Percentiles rank a stretch among this genome's conserved stretches.
These are phyloP conservation scores for Papio anubis DNA, from an alignment of 2,113 vertebrate species.

Conservation along the genomic window DNA sequence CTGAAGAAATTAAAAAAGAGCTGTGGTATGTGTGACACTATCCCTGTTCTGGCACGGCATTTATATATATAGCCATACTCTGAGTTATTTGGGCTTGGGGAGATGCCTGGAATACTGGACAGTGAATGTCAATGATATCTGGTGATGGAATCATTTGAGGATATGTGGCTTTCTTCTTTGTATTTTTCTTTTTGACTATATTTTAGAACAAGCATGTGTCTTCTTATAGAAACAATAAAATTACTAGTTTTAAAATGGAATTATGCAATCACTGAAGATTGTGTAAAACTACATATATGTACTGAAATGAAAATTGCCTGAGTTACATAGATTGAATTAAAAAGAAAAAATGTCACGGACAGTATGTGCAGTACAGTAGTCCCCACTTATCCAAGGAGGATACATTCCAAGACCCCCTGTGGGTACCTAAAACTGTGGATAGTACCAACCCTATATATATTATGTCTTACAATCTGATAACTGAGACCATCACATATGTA, in stretches of 20 bases:
- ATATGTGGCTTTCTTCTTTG: background rate
- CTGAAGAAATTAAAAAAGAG: too few relatives aligned
- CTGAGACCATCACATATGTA: background rate
- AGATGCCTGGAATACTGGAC: too few relatives aligned
- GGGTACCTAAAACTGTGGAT: background rate
- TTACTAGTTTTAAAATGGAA: background rate
- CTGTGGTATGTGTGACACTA: accelerated
- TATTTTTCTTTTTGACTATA: background rate
- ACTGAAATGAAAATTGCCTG: background rate
- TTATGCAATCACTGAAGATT: background rate
- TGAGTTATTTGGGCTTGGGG: accelerated
- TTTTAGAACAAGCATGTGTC: background rate
- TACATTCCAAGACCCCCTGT: background rate
- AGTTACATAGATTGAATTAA: background rate
- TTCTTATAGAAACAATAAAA: constrained; percentile 37
- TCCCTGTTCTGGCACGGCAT: accelerated
- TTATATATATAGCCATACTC: background rate
- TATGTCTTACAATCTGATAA: background rate
- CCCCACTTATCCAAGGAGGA: background rate
- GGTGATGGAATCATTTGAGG: background rate
- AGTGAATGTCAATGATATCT: accelerated
- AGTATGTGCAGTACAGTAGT: background rate
- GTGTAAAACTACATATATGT: background rate
- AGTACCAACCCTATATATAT: background rate
- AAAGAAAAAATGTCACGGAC: background rate